A percentile compares a stretch with the other conserved stretches of the same genome.
Evolutionary conservation across 2,888 invertebrate species (phyloP).

Genomic region (Morpho helenor): DNA sequence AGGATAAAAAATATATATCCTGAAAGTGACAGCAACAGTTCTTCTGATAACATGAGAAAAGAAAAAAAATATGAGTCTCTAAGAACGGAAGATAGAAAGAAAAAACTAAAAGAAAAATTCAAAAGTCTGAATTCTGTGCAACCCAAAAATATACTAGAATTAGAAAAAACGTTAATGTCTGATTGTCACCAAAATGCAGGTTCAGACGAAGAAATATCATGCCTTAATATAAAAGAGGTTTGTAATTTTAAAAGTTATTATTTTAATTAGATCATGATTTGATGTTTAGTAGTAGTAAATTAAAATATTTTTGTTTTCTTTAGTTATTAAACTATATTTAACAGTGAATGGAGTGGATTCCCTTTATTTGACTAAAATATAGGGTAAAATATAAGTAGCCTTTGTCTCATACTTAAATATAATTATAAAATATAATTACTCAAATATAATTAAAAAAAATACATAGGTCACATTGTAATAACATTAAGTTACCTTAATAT

Average conservation of each 20-base stretch:
- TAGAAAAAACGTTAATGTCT: not conserved
- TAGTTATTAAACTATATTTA: constrained; percentile 12
- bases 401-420: no score
- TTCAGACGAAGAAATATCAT: constrained; percentile 22
- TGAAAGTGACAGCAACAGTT: constrained; percentile 15
- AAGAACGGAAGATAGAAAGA: constrained; percentile 52
- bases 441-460: no score
- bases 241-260: constrained; percentile 12
- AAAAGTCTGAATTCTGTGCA: constrained; percentile 43
- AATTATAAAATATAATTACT: no score
- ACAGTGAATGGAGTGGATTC: no score
- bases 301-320: constrained; percentile 14
- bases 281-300: not conserved
- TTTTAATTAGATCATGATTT: not conserved
- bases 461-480: no score
- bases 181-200: constrained; percentile 10
- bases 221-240: constrained; percentile 52
- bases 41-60: constrained; percentile 13
- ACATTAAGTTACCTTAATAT: no score
- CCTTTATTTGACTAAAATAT: no score
- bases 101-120: constrained; percentile 57
- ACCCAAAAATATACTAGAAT: constrained; percentile 30
- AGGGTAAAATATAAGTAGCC: no score
- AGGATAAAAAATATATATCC: constrained; percentile 24
- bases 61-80: constrained; percentile 35